phyloP scores from a whole-genome alignment of 2,113 vertebrate species.

The Tamias sibiricus region DNA sequence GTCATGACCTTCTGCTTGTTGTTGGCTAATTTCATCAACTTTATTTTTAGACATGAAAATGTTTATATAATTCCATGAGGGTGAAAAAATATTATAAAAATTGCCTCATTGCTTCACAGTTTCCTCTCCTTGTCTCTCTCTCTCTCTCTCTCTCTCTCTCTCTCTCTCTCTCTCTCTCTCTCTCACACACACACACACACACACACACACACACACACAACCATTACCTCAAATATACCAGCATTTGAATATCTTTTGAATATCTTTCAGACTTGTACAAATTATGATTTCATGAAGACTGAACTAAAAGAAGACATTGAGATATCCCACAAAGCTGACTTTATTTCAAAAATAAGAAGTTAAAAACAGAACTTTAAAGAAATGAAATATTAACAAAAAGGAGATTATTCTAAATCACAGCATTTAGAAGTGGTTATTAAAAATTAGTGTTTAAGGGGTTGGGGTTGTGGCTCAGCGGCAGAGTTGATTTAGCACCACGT shows the following conservation, averaged over 20 bases:
- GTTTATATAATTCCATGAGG: slow-evolving; percentile 25
- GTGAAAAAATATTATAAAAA: slow-evolving; percentile 47
- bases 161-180: too few species aligned
- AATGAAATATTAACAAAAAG: slow-evolving; percentile 24
- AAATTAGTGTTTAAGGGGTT: slow-evolving; percentile 45
- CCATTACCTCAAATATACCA: neutral
- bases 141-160: too few species aligned
- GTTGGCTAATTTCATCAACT: slow-evolving; percentile 45
- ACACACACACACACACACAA: neutral
- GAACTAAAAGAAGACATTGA: slow-evolving; percentile 31
- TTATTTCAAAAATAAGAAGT: slow-evolving; percentile 27
- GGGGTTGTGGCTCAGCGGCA: too few species aligned
- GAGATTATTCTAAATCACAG: neutral
- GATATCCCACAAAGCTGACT: neutral
- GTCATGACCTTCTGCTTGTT: neutral
- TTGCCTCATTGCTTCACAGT: neutral
- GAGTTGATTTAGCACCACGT: too few species aligned
- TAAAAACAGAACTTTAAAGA: neutral
- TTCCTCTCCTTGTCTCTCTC: slow-evolving; percentile 19
- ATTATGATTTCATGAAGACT: slow-evolving; percentile 29
- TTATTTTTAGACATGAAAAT: slow-evolving; percentile 64
- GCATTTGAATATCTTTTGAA: neutral
- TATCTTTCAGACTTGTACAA: neutral
- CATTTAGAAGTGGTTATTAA: slow-evolving; percentile 62
- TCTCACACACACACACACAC: neutral